Evolutionary conservation across 2,888 invertebrate genomes (phyloP), one percentile per base, ranked within the genome.

Genomic region (Trilocha varians): DNA sequence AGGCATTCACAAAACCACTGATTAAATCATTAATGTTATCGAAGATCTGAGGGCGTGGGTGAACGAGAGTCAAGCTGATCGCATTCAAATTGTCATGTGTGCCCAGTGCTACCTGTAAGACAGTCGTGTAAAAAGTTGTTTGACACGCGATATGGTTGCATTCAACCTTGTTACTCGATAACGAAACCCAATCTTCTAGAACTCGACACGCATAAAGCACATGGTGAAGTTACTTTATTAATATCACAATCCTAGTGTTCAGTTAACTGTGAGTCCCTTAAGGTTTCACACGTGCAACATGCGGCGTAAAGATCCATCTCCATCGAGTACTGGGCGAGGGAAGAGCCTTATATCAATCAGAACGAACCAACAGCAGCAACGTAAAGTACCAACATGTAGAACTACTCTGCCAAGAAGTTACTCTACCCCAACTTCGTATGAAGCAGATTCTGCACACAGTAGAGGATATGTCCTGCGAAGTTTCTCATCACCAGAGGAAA

Each of bases 141-240:
- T 78, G 65, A 65, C 78, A 78, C 78, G 76, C 82, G 76, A 77
- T 72, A 78, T 77, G 76, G 78, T 73, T 73, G 66, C 62, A 61
- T 60, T 61, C 66, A 65, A 66, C 84, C 82, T 82, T 77, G 83
- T 70, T 64, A 83, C 56, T 51, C 49, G 72, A 83, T 78, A 83
- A 65, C 60, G 80, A 63, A 65, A 83, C 73, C 65, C 55, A 65
- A 85, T 78, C 66, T 60, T 52, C 48, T 59, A 58, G 57, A 66
- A 64, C 59, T 67, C 62, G 66, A 75, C 65, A 77, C 70, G 68
- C 68, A 69, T 76, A 73, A 49, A 67, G 71, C 70, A 73, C 72
- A 59, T 48, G 50, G 50, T 62, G 54, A 72, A 59, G 57, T 73
- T 72, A 74, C 79, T 55, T 73, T 65, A 52, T 58, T 61, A 52